These are phyloP conservation scores for Poeciliopsis infans DNA, from an alignment of 2,797 vertebrate species.

Conservation along the genomic window DNA sequence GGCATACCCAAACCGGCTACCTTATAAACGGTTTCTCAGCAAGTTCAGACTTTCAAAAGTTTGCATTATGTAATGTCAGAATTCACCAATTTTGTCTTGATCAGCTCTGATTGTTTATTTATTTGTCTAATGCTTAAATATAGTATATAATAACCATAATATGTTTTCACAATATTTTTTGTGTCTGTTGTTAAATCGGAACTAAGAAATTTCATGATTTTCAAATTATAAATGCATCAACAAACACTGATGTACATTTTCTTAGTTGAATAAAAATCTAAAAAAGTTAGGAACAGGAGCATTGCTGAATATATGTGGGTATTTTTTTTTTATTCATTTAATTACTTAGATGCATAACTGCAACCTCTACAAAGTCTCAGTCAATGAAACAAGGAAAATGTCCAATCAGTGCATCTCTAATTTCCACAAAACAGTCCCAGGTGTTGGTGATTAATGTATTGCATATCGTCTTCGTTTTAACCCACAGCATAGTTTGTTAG, in stretches of 20 bases:
- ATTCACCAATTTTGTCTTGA: neutral
- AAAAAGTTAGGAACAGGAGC: neutral
- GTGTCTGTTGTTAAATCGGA: neutral
- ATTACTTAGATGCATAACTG: neutral
- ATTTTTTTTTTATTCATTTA: neutral
- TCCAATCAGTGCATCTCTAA: neutral
- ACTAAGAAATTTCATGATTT: neutral
- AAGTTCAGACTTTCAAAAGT: neutral
- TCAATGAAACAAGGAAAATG: neutral
- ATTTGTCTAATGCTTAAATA: neutral
- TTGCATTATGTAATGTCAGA: neutral
- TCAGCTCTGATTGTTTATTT: neutral
- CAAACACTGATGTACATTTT: neutral
- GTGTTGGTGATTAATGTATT: neutral
- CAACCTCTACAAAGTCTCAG: neutral
- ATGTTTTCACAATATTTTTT: neutral
- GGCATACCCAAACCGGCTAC: neutral
- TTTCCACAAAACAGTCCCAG: neutral
- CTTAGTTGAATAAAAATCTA: neutral
- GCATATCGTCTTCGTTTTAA: constrained; percentile 15
- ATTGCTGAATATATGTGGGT: neutral
- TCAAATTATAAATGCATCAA: neutral
- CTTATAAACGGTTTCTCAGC: neutral
- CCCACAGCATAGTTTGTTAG: constrained; percentile 1
- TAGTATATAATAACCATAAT: neutral